Conservation (phyloP, 2,113 vertebrate species). For the Oryctolagus cuniculus region DNA sequence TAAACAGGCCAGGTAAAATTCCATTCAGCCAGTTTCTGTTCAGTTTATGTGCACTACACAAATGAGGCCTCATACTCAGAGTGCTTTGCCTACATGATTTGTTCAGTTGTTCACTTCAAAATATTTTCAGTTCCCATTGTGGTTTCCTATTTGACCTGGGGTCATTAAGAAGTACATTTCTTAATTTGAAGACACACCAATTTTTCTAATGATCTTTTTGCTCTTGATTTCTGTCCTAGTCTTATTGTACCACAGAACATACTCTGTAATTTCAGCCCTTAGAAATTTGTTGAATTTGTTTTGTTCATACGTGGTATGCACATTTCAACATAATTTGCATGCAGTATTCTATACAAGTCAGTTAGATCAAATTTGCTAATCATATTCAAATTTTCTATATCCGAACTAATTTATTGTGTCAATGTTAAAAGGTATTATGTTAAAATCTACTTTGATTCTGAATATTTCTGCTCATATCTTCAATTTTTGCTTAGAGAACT, state of each 20-base stretch:
- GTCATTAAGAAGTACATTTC: slow-evolving; percentile 10
- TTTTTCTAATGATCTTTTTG: slow-evolving; percentile 58
- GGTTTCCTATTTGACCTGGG: background rate
- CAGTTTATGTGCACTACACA: background rate
- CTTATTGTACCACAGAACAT: slow-evolving; percentile 6
- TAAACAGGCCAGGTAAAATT: slow-evolving; percentile 33
- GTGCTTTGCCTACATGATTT: background rate
- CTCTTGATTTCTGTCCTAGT: slow-evolving; percentile 39
- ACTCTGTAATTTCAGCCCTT: slow-evolving; percentile 18
- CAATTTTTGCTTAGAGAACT: slow-evolving; percentile 43
- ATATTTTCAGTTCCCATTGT: slow-evolving; percentile 26
- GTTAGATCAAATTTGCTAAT: background rate
- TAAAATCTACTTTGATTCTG: slow-evolving; percentile 14
- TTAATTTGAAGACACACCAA: background rate
- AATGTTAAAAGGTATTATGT: background rate
- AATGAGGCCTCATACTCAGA: background rate
- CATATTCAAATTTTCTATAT: background rate
- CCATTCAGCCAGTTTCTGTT: background rate
- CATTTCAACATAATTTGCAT: background rate
- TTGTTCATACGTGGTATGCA: background rate
- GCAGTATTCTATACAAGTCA: background rate
- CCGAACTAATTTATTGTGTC: slow-evolving; percentile 19
- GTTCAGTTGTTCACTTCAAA: background rate
- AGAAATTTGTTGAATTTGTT: slow-evolving; percentile 39
- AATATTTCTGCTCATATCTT: slow-evolving; percentile 8